A percentile compares a stretch with the other conserved stretches of the same genome.
Conservation (phyloP, 2,797 vertebrate species). For the Crocidura indochinensis region DNA sequence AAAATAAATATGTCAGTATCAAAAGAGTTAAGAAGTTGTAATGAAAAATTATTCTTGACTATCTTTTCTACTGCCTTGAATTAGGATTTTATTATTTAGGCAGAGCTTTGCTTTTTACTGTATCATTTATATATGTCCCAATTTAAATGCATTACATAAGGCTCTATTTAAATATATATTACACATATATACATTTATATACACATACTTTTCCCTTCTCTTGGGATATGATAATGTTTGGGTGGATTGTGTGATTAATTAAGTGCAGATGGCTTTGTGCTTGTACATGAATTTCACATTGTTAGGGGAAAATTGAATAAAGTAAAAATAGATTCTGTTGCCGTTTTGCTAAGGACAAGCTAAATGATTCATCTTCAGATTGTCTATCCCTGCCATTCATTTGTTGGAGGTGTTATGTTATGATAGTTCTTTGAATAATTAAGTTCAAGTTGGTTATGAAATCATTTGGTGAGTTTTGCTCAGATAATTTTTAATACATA, state of each 20-base stretch:
- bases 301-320: constrained; percentile 83
- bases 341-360: constrained; percentile 81
- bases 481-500: constrained; percentile 60
- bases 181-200: neutral
- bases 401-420: constrained; percentile 81
- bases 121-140: constrained; percentile 36
- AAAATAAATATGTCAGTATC: neutral
- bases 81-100: constrained; percentile 40
- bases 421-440: constrained; percentile 85
- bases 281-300: constrained; percentile 82
- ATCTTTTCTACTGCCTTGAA: neutral
- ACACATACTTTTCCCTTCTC: constrained; percentile 69
- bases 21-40: neutral
- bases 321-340: constrained; percentile 85
- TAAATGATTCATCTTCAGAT: constrained; percentile 86
- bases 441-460: constrained; percentile 80
- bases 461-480: constrained; percentile 68
- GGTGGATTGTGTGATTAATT: constrained; percentile 82
- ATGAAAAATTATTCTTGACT: neutral
- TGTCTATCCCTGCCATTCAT: constrained; percentile 77
- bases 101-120: constrained; percentile 29
- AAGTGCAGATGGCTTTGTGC: constrained; percentile 84
- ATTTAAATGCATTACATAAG: constrained; percentile 70
- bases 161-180: neutral
- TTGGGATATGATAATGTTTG: constrained; percentile 79